phyloP scores from a whole-genome alignment of 2,113 vertebrate species.

The Etheostoma cragini region DNA sequence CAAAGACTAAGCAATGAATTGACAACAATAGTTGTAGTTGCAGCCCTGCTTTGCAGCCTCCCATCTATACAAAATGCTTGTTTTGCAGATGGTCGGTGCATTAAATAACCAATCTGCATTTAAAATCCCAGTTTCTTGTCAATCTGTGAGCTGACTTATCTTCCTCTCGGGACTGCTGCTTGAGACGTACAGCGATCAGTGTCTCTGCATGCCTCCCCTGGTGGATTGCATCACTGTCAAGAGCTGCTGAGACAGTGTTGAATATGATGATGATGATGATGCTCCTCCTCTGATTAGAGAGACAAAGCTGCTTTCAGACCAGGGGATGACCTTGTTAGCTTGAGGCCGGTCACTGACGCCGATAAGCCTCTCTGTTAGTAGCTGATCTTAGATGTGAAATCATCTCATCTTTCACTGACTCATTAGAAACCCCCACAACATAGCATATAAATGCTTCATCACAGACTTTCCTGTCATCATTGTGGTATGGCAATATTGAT shows the following conservation, averaged over 20 bases:
- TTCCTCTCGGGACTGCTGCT: conserved; percentile 1
- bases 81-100: neutral
- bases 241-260: conserved; percentile 47
- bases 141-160: conserved; percentile 51
- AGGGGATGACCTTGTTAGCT: conserved; percentile 63
- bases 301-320: conserved; percentile 71
- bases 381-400: conserved; percentile 42
- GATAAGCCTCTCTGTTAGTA: conserved; percentile 41
- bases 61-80: neutral
- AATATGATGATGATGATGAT: conserved; percentile 55
- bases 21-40: neutral
- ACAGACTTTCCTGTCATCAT: conserved; percentile 54
- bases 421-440: conserved; percentile 9
- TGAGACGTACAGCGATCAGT: conserved; percentile 9
- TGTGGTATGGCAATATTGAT: conserved; percentile 60
- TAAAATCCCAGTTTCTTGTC: neutral
- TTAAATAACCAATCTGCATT: conserved; percentile 5
- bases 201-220: conserved; percentile 24
- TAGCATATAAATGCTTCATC: conserved; percentile 49
- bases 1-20: neutral
- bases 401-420: conserved; percentile 40
- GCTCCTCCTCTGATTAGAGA: conserved; percentile 49
- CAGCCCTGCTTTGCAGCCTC: neutral
- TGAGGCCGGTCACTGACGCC: conserved; percentile 47
- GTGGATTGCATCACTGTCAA: conserved; percentile 35